Conservation (phyloP, 1,140 invertebrate species). For the Danaus plexippus region DNA sequence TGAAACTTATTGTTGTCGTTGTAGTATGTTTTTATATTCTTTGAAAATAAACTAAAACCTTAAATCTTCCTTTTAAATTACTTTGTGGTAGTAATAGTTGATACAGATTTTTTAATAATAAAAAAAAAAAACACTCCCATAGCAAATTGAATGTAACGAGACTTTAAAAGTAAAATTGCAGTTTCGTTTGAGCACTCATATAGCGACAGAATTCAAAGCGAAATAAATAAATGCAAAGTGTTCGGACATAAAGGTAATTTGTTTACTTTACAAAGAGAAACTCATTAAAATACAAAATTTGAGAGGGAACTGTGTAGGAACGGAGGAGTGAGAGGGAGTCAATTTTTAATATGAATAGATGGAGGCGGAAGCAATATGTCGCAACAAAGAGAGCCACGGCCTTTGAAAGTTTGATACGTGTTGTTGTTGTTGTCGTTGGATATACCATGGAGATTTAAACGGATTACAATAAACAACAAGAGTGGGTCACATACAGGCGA, state of each 20-base stretch:
- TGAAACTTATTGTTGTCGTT: too few relatives aligned
- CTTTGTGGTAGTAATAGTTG: too few relatives aligned
- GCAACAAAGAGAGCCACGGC: slow-evolving; percentile 7
- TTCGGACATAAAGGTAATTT: slow-evolving; percentile 20
- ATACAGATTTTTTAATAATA: slow-evolving; percentile 1
- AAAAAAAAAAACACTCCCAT: slow-evolving; percentile 9
- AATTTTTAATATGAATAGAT: slow-evolving; percentile 28
- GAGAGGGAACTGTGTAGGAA: slow-evolving; percentile 11
- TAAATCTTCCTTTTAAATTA: background rate
- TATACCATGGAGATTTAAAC: too few relatives aligned
- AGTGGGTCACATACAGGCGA: background rate
- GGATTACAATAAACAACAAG: slow-evolving; percentile 14
- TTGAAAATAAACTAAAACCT: slow-evolving; percentile 1
- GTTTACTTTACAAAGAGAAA: slow-evolving; percentile 29
- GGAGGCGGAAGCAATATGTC: slow-evolving; percentile 24
- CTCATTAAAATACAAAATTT: slow-evolving; percentile 28
- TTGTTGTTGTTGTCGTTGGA: background rate
- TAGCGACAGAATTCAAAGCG: slow-evolving; percentile 9
- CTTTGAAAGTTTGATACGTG: background rate
- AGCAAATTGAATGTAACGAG: slow-evolving; percentile 14
- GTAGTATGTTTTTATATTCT: too few relatives aligned
- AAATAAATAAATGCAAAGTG: slow-evolving; percentile 19
- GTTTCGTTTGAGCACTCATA: slow-evolving; percentile 2
- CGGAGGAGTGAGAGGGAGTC: slow-evolving; percentile 9
- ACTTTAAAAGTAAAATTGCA: slow-evolving; percentile 18